Percentiles rank a stretch among this genome's conserved stretches.
Evolutionary conservation across 2,888 invertebrate genomes (phyloP).

Genomic region (Plagodis pulveraria): DNA sequence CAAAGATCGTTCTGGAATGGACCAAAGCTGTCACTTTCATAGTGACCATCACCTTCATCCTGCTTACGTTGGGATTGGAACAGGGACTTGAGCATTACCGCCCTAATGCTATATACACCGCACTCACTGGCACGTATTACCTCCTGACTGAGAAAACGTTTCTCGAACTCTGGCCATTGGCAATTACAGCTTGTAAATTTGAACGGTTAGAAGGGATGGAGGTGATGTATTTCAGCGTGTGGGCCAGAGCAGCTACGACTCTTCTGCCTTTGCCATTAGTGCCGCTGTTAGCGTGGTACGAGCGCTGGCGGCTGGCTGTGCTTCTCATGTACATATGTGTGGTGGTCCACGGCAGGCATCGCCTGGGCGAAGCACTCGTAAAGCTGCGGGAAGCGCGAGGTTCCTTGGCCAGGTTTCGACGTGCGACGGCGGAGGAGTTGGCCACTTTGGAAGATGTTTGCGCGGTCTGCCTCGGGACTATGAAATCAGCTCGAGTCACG

Average conservation of each 20-base stretch:
- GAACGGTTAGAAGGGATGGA: constrained; percentile 90
- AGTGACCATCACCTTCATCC: constrained; percentile 90
- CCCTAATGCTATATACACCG: constrained; percentile 87
- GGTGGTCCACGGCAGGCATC: constrained; percentile 87
- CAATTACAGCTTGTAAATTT: constrained; percentile 84
- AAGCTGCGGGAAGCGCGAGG: constrained; percentile 86
- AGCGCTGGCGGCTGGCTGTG: constrained; percentile 84
- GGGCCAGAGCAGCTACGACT: constrained; percentile 86
- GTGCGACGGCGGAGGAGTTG: constrained; percentile 88
- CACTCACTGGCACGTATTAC: constrained; percentile 89
- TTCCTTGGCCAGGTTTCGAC: constrained; percentile 86
- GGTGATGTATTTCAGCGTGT: constrained; percentile 87
- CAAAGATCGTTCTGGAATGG: constrained; percentile 92
- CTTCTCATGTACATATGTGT: constrained; percentile 87
- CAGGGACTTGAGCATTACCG: constrained; percentile 90
- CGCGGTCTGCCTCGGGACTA: constrained; percentile 89
- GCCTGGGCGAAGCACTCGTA: constrained; percentile 81
- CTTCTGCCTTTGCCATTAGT: constrained; percentile 83
- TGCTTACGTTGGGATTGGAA: constrained; percentile 90
- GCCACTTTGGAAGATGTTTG: constrained; percentile 90
- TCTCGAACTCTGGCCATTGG: constrained; percentile 86
- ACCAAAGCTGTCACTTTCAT: constrained; percentile 92
- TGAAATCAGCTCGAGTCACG: constrained; percentile 90
- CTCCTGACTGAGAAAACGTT: constrained; percentile 90
- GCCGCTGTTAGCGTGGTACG: constrained; percentile 82